These are phyloP conservation scores for Coleophora deauratella DNA, from an alignment of 2,888 invertebrate species.

Conservation along the genomic window DNA sequence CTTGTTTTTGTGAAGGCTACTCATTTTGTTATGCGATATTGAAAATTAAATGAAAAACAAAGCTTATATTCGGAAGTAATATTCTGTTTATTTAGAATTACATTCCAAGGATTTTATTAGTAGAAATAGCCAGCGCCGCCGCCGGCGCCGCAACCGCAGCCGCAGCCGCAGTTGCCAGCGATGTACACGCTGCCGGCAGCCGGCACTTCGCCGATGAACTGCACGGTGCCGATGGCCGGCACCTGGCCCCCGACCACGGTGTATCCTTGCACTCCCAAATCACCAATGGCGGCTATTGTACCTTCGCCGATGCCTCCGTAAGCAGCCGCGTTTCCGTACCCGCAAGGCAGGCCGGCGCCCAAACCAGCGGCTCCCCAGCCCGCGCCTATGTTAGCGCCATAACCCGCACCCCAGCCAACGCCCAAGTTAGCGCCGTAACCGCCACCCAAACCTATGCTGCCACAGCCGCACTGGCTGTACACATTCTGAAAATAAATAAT, in stretches of 20 bases:
- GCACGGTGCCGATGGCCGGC: constrained; percentile 8
- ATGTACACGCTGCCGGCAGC: constrained; percentile 11
- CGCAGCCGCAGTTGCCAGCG: neutral
- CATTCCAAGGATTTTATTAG: too few species aligned
- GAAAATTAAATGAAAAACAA: too few species aligned
- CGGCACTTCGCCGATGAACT: constrained; percentile 14
- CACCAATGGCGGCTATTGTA: constrained; percentile 25
- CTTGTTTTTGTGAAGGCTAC: too few species aligned
- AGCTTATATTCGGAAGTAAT: too few species aligned
- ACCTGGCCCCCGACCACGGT: constrained; percentile 16
- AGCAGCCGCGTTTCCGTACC: constrained; percentile 5
- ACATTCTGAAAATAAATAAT: constrained; percentile 1
- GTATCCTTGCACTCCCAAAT: constrained; percentile 23
- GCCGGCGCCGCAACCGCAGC: too few species aligned
- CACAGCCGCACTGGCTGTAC: constrained; percentile 3
- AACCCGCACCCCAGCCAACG: neutral
- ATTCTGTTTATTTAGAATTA: too few species aligned
- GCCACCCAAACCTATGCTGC: too few species aligned
- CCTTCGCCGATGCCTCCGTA: constrained; percentile 27
- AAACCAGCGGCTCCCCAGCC: neutral
- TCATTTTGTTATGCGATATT: too few species aligned
- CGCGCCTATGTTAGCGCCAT: neutral
- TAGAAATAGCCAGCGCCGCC: too few species aligned
- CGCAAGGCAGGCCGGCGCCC: neutral
- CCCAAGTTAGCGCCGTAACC: too few species aligned